Conservation (phyloP, 2,888 invertebrate genomes). For the Noctuana brunneofusca region DNA sequence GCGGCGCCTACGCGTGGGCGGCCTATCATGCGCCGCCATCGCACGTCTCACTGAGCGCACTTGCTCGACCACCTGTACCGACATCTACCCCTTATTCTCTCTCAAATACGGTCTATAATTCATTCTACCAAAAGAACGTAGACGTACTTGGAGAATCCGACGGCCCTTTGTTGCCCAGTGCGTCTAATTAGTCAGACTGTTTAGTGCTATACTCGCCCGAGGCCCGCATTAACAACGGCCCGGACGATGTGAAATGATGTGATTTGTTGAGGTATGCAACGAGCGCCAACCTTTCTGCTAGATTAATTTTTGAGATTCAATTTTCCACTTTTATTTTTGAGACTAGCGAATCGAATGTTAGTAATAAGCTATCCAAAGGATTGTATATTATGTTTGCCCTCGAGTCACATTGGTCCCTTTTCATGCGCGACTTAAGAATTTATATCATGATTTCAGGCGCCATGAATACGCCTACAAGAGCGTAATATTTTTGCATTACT, state of each 20-base stretch:
- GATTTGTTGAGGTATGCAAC: constrained; percentile 59
- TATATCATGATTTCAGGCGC: constrained; percentile 58
- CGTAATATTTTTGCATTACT: constrained; percentile 61
- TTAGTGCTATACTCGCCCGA: constrained; percentile 72
- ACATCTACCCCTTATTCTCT: constrained; percentile 48
- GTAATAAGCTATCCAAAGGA: constrained; percentile 31
- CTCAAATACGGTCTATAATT: constrained; percentile 51
- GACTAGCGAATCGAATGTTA: constrained; percentile 34
- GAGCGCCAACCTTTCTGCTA: constrained; percentile 34
- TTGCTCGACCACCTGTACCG: constrained; percentile 51
- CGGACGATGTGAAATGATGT: constrained; percentile 68
- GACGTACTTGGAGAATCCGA: constrained; percentile 45
- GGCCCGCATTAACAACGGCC: constrained; percentile 63
- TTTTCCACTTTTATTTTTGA: constrained; percentile 37
- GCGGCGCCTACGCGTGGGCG: constrained; percentile 77
- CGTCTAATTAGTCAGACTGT: constrained; percentile 81
- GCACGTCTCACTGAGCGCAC: constrained; percentile 59
- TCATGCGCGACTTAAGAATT: constrained; percentile 46
- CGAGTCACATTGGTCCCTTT: constrained; percentile 37
- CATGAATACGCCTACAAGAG: constrained; percentile 69
- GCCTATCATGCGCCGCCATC: constrained; percentile 75
- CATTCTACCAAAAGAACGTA: constrained; percentile 38
- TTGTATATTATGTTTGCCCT: constrained; percentile 33
- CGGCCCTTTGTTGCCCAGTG: constrained; percentile 76
- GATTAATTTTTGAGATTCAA: constrained; percentile 40